These are phyloP conservation scores for Biston betularia DNA, from an alignment of 2,888 invertebrate species.

Conservation along the genomic window DNA sequence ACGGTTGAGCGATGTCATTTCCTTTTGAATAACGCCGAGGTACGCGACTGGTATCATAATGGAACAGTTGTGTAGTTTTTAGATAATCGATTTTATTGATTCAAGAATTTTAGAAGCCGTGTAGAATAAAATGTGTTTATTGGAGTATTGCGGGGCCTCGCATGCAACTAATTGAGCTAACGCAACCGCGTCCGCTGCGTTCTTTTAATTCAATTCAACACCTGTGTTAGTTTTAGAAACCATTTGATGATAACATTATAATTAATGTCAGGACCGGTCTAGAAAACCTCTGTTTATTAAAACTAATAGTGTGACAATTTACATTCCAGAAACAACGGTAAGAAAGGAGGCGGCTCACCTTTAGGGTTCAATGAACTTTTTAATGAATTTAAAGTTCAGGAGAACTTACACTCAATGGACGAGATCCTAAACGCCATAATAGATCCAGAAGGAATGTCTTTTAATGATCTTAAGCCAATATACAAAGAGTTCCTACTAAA, in stretches of 20 bases:
- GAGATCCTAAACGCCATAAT: constrained; percentile 95
- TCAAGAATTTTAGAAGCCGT: constrained; percentile 51
- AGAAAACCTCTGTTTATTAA: constrained; percentile 36
- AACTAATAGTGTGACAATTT: constrained; percentile 28
- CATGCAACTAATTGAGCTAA: constrained; percentile 75
- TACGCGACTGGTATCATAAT: constrained; percentile 56
- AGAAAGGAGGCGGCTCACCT: constrained; percentile 91
- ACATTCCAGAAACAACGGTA: constrained; percentile 86
- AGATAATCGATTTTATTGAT: constrained; percentile 25
- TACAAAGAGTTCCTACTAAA: constrained; percentile 96
- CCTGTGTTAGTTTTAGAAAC: constrained; percentile 45
- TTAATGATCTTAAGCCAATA: constrained; percentile 96
- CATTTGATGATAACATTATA: constrained; percentile 14
- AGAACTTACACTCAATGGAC: constrained; percentile 94
- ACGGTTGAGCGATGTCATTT: constrained; percentile 61
- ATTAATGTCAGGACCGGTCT: constrained; percentile 18
- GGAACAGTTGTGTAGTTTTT: constrained; percentile 41
- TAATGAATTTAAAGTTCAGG: constrained; percentile 94
- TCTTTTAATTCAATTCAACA: constrained; percentile 68
- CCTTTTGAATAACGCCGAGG: constrained; percentile 55
- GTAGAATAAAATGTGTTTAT: constrained; percentile 67
- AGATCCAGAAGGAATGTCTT: constrained; percentile 96
- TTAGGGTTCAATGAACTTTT: constrained; percentile 95
- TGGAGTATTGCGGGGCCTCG: constrained; percentile 72
- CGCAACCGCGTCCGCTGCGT: constrained; percentile 76